Evolutionary conservation across 2,797 vertebrate species (phyloP).

Genomic region (Arrhamphus sclerolepis): DNA sequence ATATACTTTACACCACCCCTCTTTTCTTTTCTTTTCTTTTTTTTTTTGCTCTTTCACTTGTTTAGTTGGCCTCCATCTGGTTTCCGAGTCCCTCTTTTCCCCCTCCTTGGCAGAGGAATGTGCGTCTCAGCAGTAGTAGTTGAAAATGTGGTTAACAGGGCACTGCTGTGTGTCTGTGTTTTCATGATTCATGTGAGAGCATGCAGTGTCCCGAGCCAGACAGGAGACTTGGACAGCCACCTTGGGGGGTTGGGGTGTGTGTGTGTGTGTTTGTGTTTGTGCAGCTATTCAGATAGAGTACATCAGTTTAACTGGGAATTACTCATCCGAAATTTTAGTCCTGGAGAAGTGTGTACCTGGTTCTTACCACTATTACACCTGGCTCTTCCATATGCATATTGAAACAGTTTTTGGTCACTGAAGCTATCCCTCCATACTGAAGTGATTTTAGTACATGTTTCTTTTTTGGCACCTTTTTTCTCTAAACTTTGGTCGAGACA

Average conservation of each 20-base stretch:
- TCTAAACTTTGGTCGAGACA: no score
- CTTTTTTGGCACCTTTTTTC: no score
- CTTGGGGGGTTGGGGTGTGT: no score
- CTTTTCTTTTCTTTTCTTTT: background rate
- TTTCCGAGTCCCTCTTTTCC: constrained; percentile 26
- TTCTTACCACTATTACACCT: no score
- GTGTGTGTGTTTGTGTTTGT: no score
- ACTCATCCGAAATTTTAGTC: constrained; percentile 18
- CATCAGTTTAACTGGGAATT: constrained; percentile 22
- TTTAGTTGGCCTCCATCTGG: constrained; percentile 46
- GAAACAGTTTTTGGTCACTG: no score
- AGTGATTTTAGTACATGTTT: no score
- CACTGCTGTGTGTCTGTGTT: constrained; percentile 41
- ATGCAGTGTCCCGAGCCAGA: constrained; percentile 23
- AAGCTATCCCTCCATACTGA: no score
- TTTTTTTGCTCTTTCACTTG: constrained; percentile 45
- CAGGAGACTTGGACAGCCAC: constrained; percentile 5
- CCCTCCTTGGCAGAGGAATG: constrained; percentile 68
- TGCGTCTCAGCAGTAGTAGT: constrained; percentile 72
- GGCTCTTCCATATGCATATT: no score
- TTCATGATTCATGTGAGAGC: constrained; percentile 46
- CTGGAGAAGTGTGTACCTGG: constrained; percentile 3
- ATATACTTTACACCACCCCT: background rate
- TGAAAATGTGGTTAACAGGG: constrained; percentile 71
- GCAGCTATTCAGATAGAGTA: constrained; percentile 9